These are phyloP conservation scores for Sycobia sp. DNA, from an alignment of 1,140 invertebrate genomes.

Conservation along the genomic window DNA sequence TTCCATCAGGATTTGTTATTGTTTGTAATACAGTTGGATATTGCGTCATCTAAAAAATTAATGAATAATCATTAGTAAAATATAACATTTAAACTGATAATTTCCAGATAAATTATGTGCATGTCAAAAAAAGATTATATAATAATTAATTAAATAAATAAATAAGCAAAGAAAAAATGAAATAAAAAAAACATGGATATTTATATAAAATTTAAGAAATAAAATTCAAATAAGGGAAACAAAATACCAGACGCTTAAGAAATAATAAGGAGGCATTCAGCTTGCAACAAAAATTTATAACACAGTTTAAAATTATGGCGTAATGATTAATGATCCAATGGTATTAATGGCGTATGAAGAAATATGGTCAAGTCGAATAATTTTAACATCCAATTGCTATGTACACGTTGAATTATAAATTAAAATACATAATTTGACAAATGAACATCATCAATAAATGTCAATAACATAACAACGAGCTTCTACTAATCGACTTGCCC, in stretches of 20 bases:
- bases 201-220: conserved; percentile 22
- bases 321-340: not conserved
- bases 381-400: conserved; percentile 13
- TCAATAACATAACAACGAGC: not conserved
- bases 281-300: conserved; percentile 5
- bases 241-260: conserved; percentile 51
- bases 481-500: conserved; percentile 32
- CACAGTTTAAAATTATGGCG: not conserved
- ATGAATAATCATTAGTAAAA: not conserved
- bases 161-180: conserved; percentile 26
- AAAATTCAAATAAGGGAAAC: conserved; percentile 62
- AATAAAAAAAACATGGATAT: conserved; percentile 21
- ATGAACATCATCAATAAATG: not conserved
- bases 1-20: conserved; percentile 95
- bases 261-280: conserved; percentile 6
- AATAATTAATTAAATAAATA: conserved; percentile 18
- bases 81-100: conserved; percentile 5
- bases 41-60: conserved; percentile 68
- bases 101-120: not conserved
- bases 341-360: conserved; percentile 1
- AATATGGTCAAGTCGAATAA: conserved; percentile 33
- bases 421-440: conserved; percentile 6
- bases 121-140: conserved; percentile 18
- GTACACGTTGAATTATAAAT: conserved; percentile 1
- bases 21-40: conserved; percentile 91